These are phyloP conservation scores for Knipowitschia caucasica DNA, from an alignment of 2,797 vertebrate genomes.

Conservation along the genomic window DNA sequence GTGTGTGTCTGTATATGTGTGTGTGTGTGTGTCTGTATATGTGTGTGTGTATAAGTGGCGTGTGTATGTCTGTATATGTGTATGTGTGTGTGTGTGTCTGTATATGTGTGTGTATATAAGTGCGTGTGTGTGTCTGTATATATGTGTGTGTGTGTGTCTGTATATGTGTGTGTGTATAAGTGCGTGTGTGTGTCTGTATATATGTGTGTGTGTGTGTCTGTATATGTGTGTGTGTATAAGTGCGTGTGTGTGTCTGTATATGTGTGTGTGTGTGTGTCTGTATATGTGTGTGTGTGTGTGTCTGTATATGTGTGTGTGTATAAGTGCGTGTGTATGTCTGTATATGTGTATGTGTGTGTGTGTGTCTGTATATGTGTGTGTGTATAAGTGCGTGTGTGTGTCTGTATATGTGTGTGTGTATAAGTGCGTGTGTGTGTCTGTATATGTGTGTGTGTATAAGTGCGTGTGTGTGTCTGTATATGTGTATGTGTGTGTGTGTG, in stretches of 20 bases:
- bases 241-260: not conserved
- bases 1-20: not conserved
- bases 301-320: not conserved
- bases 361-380: not conserved
- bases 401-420: not conserved
- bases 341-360: not conserved
- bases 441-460: not conserved
- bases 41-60: not conserved
- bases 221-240: not conserved
- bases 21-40: not conserved
- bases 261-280: not conserved
- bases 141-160: not conserved
- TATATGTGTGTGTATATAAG: not conserved
- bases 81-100: not conserved
- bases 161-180: not conserved
- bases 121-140: not conserved
- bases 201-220: not conserved
- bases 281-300: not conserved
- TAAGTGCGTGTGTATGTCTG: not conserved
- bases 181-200: not conserved
- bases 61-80: not conserved
- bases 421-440: not conserved
- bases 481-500: not conserved
- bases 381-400: not conserved
- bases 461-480: not conserved